These are phyloP conservation scores for Julus scanicus DNA, from an alignment of 2,888 invertebrate species.

Conservation along the genomic window DNA sequence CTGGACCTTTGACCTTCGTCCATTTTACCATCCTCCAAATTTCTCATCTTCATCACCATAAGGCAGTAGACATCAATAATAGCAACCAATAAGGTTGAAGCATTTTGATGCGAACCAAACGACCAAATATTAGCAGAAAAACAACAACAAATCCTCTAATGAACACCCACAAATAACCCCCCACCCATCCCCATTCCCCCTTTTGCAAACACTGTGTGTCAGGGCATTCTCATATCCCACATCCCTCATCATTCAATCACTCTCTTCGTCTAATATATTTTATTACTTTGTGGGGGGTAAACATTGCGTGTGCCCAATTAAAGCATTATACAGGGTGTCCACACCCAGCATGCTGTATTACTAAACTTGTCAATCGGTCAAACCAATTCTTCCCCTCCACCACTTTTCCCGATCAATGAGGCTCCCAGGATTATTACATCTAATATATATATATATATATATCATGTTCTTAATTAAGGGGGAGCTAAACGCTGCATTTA, in stretches of 20 bases:
- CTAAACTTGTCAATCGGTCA: not conserved
- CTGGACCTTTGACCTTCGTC: not conserved
- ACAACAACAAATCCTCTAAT: conserved; percentile 42
- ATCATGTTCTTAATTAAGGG: not conserved
- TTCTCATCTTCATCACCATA: not conserved
- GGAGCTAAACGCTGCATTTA: not conserved
- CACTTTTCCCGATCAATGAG: not conserved
- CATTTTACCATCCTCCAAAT: not conserved
- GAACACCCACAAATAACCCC: not conserved
- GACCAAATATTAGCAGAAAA: conserved; percentile 39
- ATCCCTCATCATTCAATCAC: conserved; percentile 28
- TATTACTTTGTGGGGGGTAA: conserved; percentile 37
- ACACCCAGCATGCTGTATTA: not conserved
- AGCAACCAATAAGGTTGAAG: not conserved
- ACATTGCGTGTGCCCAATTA: conserved; percentile 32
- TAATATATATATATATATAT: not conserved
- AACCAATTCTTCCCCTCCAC: not conserved
- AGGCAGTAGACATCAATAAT: not conserved
- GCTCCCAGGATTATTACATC: not conserved
- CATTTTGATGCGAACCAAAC: conserved; percentile 11
- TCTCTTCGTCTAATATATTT: conserved; percentile 35
- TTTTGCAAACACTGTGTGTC: not conserved
- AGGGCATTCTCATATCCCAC: not conserved
- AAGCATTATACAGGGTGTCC: conserved; percentile 30
- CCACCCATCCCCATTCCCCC: not conserved